Base-by-base conservation (phyloP, 2,797 vertebrate species). In the Phataginus tricuspis region DNA sequence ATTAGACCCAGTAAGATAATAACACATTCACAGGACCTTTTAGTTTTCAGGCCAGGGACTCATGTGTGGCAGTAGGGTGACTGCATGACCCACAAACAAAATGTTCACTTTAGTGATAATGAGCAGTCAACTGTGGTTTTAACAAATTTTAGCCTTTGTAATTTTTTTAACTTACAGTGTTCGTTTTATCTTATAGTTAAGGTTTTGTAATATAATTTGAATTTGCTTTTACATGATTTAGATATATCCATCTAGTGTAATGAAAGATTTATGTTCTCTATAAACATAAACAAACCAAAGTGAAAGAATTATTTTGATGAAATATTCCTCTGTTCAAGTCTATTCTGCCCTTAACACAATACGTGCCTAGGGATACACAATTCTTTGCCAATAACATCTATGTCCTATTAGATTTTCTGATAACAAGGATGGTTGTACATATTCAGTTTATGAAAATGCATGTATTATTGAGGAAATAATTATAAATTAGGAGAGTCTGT, bases 341-440 rank as follows among this genome's bases (percentile, higher is more conserved):
- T 79, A 23, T 25, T 39, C 31, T 72, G n/a, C 25, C 3, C 61
- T 89, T 91, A 55, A 68, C 12, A 31, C 18, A 90, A n/a, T 69
- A 23, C 37, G 12, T 64, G 10, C 45, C n/a, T 74, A 78, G 45
- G 72, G 9, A 5, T 72, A 9, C 18, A 42, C 21, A 86, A 39
- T 89, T 88, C 34, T 68, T 93, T 93, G 53, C 19, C 29, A 92
- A 29, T n/a, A 90, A 63, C 71, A 82, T 66, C 82, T 66, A 64
- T 66, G 89, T 71, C 7, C 34, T 80, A 10, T 57, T 72, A 45
- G 25, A 34, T 86, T 96, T 84, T 49, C 34, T 84, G 21, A 29
- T 37, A 94, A 55, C 19, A 66, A 61, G 9, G 1, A 0, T 61
- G 6, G 21, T 63, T 34, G 21, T n/a, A 31, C 39, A 55, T 79